Evolutionary conservation across 1,140 invertebrate species (phyloP).

Genomic region (Asobara japonica): DNA sequence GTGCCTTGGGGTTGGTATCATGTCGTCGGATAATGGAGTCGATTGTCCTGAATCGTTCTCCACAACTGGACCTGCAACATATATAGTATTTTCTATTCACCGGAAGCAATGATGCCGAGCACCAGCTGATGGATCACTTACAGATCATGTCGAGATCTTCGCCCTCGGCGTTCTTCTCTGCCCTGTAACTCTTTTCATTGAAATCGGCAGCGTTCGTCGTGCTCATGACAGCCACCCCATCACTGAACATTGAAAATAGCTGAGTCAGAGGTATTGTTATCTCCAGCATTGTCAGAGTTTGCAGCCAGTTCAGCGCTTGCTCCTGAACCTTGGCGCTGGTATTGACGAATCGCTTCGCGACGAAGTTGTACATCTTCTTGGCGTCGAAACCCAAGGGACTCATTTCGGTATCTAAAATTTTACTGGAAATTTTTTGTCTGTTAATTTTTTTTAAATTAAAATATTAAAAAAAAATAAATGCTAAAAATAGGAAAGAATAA

Average conservation of each 20-base stretch:
- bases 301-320: conserved; percentile 95
- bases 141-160: conserved; percentile 67
- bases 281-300: conserved; percentile 89
- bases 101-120: background rate
- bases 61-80: conserved; percentile 68
- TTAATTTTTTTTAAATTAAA: background rate
- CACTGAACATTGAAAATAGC: conserved; percentile 88
- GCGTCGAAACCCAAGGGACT: conserved; percentile 93
- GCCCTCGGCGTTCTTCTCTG: conserved; percentile 54
- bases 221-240: conserved; percentile 79
- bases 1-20: conserved; percentile 70
- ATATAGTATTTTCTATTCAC: background rate
- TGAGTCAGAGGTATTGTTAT: conserved; percentile 88
- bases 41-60: conserved; percentile 77
- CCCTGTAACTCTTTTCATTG: conserved; percentile 64
- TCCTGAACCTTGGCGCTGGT: conserved; percentile 88
- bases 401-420: conserved; percentile 96
- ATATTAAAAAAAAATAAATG: conserved; percentile 26
- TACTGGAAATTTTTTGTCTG: conserved; percentile 71
- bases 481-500: too few species aligned
- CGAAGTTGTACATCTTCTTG: conserved; percentile 95
- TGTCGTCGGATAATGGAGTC: conserved; percentile 77
- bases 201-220: conserved; percentile 62
- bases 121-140: conserved; percentile 48
- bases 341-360: conserved; percentile 86